Conservation (phyloP, 2,888 invertebrate genomes). For the Stenichneumon culpator region DNA sequence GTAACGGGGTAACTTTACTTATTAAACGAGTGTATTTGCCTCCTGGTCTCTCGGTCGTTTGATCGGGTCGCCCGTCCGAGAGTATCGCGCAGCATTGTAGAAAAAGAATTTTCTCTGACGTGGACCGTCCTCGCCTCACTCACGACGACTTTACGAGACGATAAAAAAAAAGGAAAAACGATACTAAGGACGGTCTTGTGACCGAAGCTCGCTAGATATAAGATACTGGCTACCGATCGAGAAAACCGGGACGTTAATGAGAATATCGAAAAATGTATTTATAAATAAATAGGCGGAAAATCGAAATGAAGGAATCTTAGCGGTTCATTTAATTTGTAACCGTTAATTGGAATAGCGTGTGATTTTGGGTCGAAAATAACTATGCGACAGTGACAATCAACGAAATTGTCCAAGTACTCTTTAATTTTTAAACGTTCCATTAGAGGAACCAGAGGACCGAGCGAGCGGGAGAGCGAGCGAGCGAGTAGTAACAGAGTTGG, state of each 20-base stretch:
- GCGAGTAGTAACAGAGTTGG: background rate
- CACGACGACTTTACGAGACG: slow-evolving; percentile 42
- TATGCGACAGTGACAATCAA: background rate
- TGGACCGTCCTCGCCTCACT: slow-evolving; percentile 30
- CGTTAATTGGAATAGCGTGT: slow-evolving; percentile 12
- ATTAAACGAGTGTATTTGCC: slow-evolving; percentile 53
- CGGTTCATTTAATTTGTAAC: slow-evolving; percentile 4
- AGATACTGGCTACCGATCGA: background rate
- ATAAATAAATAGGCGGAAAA: background rate
- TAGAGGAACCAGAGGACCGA: background rate
- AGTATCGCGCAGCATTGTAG: background rate
- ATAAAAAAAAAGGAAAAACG: slow-evolving; percentile 17
- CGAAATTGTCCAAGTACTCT: background rate
- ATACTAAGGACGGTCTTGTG: slow-evolving; percentile 19
- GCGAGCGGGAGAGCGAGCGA: background rate
- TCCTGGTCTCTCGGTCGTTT: slow-evolving; percentile 15
- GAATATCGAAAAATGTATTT: background rate
- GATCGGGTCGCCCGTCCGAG: slow-evolving; percentile 10
- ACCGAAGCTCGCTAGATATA: slow-evolving; percentile 15
- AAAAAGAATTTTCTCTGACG: slow-evolving; percentile 24
- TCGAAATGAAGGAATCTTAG: background rate
- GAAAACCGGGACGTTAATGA: background rate
- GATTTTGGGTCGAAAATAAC: background rate
- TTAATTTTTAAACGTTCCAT: slow-evolving; percentile 8
- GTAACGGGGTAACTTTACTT: slow-evolving; percentile 34